Base-by-base conservation (phyloP, 2,797 vertebrate genomes). In the Synaphobranchus kaupii region DNA sequence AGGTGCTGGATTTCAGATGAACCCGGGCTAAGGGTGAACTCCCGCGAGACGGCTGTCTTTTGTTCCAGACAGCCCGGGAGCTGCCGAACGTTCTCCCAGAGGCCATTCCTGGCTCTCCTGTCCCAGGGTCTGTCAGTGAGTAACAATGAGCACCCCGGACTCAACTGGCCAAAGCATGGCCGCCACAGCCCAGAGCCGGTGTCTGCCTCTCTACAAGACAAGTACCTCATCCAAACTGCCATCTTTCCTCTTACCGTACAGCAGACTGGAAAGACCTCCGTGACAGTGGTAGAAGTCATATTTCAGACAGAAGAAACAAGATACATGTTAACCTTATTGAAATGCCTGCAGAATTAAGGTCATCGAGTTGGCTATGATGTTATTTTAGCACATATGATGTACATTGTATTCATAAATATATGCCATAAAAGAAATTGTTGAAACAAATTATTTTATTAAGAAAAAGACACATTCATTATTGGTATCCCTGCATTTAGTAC, bases 1-100 rank as follows among this genome's bases (percentile, higher is more conserved):
- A 92, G 93, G 94, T 95, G 94, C 94, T 13, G 87, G 91, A 91
- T 96, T 96, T 95, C 96, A 94, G 87, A 90, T 94, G 94, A 95
- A 94, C 93, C 91, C 89, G 34, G 91, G 90, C 85, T 86, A 88
- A 91, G 90, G 92, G 92, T 93, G 93, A 95, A 93, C 90, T 84
- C 91, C 92, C 87, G 92, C 90, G 83, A 80, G 78, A 31, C 60
- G 5, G 54, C 50, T 48, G 2, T 13, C 60, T 66, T 31, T 71
- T 71, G 68, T 71, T 71, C 39, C 31, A 34, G 68, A 20, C 68
- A 31, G 28, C 68, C 31, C 12, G 13, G 15, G 71, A 34, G 15
- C 31, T 44, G 15, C 13, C 22, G 28, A 34, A 86, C 84, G 52
- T 86, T 84, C 78, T 83, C 73, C 56, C 73, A 44, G 39, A 39